These are phyloP conservation scores for Metellina segmentata DNA, from an alignment of 2,888 invertebrate genomes.

Conservation along the genomic window DNA sequence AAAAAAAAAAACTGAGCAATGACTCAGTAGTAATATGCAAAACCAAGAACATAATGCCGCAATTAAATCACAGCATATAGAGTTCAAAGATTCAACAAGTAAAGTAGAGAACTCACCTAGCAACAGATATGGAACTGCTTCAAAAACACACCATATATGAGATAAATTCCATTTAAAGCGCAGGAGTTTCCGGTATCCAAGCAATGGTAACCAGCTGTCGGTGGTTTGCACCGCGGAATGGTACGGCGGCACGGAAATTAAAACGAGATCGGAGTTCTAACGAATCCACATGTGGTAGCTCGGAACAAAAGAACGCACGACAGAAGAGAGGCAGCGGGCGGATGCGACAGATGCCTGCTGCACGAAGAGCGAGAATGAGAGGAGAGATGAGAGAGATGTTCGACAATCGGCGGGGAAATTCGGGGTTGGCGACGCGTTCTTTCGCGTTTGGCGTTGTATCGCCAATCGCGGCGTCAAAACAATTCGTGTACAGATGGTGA, in stretches of 20 bases:
- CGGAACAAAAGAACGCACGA: conserved; percentile 1
- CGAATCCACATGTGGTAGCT: conserved; percentile 27
- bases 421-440: background rate
- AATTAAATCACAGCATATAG: background rate
- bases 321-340: background rate
- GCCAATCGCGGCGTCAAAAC: background rate
- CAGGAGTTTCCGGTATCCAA: conserved; percentile 33
- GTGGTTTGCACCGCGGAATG: background rate
- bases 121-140: background rate
- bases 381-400: background rate
- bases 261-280: conserved; percentile 9
- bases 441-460: background rate
- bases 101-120: conserved; percentile 5
- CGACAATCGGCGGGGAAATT: conserved; percentile 6
- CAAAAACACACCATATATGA: background rate
- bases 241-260: conserved; percentile 11
- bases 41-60: background rate
- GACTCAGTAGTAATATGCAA: no score
- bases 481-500: no score
- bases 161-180: conserved; percentile 3
- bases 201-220: conserved; percentile 7
- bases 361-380: background rate
- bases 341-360: conserved; percentile 34
- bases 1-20: no score
- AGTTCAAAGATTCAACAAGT: background rate